Base-by-base conservation (phyloP, 2,888 invertebrate genomes). In the Stenichneumon culpator region DNA sequence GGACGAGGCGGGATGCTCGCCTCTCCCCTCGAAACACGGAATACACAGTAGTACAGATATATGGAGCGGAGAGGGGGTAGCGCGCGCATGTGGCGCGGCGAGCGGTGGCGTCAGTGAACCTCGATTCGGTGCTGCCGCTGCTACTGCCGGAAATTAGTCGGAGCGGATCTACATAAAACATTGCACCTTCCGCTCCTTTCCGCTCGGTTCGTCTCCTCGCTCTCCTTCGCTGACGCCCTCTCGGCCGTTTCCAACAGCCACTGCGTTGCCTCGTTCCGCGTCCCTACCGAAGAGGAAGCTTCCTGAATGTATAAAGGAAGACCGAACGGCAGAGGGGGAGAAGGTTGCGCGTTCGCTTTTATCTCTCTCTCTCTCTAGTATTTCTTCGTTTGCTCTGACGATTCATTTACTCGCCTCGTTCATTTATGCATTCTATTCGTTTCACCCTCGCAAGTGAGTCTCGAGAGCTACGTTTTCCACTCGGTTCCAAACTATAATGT, bases 131-230 rank as follows among this genome's bases (percentile, higher is more conserved):
- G 69, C 75, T 75, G 60, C 39, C 50, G 79, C 83, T 72, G 68
- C 75, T 72, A 52, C 39, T 63, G 79, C 83, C 83, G 82, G 85
- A 83, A 86, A 86, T 86, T 86, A 86, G 86, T 84, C 79, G 81
- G 81, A 79, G 83, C 81, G 79, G 82, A 86, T 81, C 75, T 84
- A 79, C 84, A 86, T 84, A 84, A 81, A 86, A 84, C 81, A 82
- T 83, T 78, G 86, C 81, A 84, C 63, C 79, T 81, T 78, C 68
- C 80, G 60, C 70, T 75, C 28, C 74, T 73, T 83, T 72, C 69
- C 77, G 72, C 65, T 79, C 57, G 50, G 75, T 73, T 75, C 85
- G 79, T 68, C 65, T 44, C 44, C 28, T 57, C 39, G 47, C 73
- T 25, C 54, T 32, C 70, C 57, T 6, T 50, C 78, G 16, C 69